Evolutionary conservation across 2,797 vertebrate genomes (phyloP), one percentile per base, ranked within the genome.

Genomic region (Paramormyrops hopkinsi): DNA sequence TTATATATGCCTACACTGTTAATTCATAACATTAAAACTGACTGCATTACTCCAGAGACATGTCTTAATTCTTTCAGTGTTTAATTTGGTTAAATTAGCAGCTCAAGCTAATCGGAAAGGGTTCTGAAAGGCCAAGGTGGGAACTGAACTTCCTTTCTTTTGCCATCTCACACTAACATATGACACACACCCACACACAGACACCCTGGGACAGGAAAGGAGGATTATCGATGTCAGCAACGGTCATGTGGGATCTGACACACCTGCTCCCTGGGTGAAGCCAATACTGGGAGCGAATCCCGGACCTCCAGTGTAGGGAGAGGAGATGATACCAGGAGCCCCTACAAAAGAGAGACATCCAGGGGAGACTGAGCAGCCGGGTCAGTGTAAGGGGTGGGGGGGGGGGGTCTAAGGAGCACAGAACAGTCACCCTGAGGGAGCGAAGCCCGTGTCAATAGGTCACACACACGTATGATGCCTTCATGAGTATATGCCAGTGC

Each of bases 211-310:
- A 46, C 37, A n/a, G 41, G 41, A 73, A 37, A 73, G 65, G 65
- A 33, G 65, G 65, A 73, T 37, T 73, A 73, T 37, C 69, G 33
- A 73, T 17, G 69, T 73, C 14, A 17, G 69, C 4, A 6, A 73
- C 12, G 69, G 33, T 17, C 69, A 73, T 37, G 69, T 37, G 33
- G 12, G 29, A 73, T 41, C 48, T 8, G 83, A 90, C 90, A 93
- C 92, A 96, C 95, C 95, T 94, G 94, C 51, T 92, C 91, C 93
- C 90, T 96, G 96, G 92, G 93, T 89, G 93, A 96, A 96, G 89
- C 94, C 93, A 89, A 96, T 90, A 85, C 93, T 76, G 65, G 96
- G 95, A 51, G 89, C 92, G 94, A 96, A 96, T 51, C 94, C 96
- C 92, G 94, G 89, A 92, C 94, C 90, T 84, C 94, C 96, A 79